A percentile compares a stretch with the other conserved stretches of the same genome.
These are phyloP conservation scores for Phortica okadai DNA, from an alignment of 2,888 invertebrate genomes.

Conservation along the genomic window DNA sequence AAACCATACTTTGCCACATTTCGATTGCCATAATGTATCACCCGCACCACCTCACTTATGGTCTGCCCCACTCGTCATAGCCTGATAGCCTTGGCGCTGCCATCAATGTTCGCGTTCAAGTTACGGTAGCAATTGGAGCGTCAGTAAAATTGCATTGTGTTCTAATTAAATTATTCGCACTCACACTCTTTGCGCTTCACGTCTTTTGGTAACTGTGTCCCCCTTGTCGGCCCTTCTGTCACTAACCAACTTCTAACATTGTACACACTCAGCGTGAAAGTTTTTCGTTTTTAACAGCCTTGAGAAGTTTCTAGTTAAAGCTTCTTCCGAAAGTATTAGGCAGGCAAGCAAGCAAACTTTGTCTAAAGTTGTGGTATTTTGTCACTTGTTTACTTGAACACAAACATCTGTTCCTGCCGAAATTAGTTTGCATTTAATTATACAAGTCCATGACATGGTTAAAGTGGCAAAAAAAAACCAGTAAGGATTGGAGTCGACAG, in stretches of 20 bases:
- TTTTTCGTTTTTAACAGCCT: neutral
- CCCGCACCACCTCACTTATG: too few species aligned
- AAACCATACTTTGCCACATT: neutral
- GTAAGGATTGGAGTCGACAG: too few species aligned
- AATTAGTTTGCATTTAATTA: constrained; percentile 12
- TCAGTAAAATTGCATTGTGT: constrained; percentile 67
- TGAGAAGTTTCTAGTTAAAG: constrained; percentile 5
- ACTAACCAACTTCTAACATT: constrained; percentile 36
- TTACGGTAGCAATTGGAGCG: constrained; percentile 22
- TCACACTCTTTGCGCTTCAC: constrained; percentile 6
- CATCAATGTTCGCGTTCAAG: too few species aligned
- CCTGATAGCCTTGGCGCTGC: too few species aligned
- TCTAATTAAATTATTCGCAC: constrained; percentile 62
- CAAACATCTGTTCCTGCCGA: neutral
- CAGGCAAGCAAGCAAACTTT: neutral
- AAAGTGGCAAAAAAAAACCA: neutral
- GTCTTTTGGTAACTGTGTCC: neutral
- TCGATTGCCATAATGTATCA: too few species aligned
- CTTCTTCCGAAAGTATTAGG: neutral
- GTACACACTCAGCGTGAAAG: constrained; percentile 5
- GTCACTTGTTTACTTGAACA: neutral
- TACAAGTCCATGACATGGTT: neutral
- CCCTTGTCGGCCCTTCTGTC: neutral
- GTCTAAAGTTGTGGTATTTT: neutral
- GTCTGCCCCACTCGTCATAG: too few species aligned